These are phyloP conservation scores for Myotis yumanensis DNA, from an alignment of 2,113 vertebrate genomes.

Conservation along the genomic window DNA sequence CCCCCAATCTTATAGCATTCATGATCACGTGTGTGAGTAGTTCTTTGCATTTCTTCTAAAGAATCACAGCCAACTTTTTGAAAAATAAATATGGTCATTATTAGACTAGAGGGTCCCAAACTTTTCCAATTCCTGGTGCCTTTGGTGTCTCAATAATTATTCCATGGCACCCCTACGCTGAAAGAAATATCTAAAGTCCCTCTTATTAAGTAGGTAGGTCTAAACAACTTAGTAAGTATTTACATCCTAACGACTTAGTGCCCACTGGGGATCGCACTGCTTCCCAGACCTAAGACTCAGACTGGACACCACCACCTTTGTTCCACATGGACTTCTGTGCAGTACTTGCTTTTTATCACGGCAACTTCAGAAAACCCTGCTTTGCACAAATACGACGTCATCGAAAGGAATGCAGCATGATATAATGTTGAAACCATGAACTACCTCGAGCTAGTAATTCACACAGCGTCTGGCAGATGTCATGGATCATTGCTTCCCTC, in stretches of 20 bases:
- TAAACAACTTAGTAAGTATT: neutral
- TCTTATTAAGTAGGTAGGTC: neutral
- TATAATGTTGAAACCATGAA: neutral
- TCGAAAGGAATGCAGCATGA: neutral
- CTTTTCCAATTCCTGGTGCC: neutral
- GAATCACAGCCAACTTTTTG: neutral
- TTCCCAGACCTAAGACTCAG: neutral
- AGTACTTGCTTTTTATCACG: neutral
- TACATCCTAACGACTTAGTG: neutral
- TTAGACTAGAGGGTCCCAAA: neutral
- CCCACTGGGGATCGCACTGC: neutral
- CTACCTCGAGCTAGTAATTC: neutral
- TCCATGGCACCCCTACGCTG: neutral
- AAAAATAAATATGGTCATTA: neutral
- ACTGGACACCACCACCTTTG: neutral
- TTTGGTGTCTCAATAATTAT: constrained; percentile 11
- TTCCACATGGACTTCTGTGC: neutral
- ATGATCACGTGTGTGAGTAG: neutral
- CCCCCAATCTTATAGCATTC: too few species aligned
- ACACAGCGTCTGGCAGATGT: neutral
- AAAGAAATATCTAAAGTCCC: neutral
- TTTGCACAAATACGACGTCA: neutral
- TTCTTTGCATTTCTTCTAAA: neutral
- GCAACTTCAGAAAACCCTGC: neutral
- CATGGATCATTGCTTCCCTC: fast-evolving